phyloP scores from a whole-genome alignment of 2,888 invertebrate genomes.

The Actias luna region DNA sequence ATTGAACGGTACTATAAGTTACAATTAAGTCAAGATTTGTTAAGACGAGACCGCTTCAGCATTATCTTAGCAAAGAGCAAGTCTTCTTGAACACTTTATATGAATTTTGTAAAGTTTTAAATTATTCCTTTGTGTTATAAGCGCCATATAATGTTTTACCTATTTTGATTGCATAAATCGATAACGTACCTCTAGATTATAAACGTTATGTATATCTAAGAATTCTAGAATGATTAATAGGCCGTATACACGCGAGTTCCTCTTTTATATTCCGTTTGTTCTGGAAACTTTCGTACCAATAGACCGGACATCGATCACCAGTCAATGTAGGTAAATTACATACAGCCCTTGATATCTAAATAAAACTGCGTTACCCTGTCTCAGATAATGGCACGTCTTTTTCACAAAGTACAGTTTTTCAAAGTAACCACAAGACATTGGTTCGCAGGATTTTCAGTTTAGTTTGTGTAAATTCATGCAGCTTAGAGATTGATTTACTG shows the following conservation, averaged over 20 bases:
- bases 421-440: no score
- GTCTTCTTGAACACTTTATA: slow-evolving; percentile 12
- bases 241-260: slow-evolving; percentile 52
- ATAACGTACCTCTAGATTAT: no score
- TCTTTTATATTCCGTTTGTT: slow-evolving; percentile 62
- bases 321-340: not conserved
- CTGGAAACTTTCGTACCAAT: slow-evolving; percentile 49
- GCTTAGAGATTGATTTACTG: no score
- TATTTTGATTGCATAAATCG: not conserved
- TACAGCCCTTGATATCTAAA: no score
- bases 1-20: not conserved
- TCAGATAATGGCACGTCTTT: no score
- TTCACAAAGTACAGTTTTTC: no score
- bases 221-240: slow-evolving; percentile 52
- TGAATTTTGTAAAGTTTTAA: slow-evolving; percentile 10
- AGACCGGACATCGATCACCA: not conserved
- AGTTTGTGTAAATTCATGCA: no score
- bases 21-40: not conserved
- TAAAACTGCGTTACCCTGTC: no score
- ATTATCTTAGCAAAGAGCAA: slow-evolving; percentile 9
- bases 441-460: no score
- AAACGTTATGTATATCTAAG: not conserved
- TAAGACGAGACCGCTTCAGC: slow-evolving; percentile 7
- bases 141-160: not conserved
- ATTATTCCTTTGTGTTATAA: slow-evolving; percentile 12